Evolutionary conservation across 2,888 invertebrate genomes (phyloP), one percentile per base, ranked within the genome.

Genomic region (Diarsia mendica): DNA sequence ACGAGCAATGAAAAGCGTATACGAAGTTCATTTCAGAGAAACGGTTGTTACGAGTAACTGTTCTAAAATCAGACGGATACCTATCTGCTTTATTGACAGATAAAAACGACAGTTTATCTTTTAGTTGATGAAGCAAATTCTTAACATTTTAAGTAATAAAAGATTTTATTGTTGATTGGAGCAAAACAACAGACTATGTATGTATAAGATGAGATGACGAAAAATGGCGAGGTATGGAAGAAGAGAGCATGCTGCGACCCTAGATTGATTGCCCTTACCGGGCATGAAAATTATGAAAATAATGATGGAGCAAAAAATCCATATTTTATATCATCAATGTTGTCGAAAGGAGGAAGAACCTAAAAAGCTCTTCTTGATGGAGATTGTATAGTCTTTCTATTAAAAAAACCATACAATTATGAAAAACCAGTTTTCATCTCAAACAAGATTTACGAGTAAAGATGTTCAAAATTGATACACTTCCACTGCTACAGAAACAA

Each of bases 41-140:
- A 84, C 55, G 64, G 63, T 79, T 73, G 63, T 83, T 75, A 72
- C 75, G 82, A 88, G 88, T 85, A 86, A 84, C 79, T 77, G 77
- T 77, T 70, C 61, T 69, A 80, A 84, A 88, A 87, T 68, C 75
- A 85, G 83, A 80, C 23, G 9, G 51, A 61, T 69, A n/a, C 8
- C 66, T 80, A 67, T 72, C 58, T 51, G n/a, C 53, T 86, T 89
- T 89, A 89, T 90, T 87, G 88, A 85, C 85, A 85, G 88, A 90
- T 88, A 90, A 90, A 90, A 90, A 83, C 72, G 84, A 83, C 82
- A 80, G 72, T 88, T 87, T 80, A 80, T 72, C 67, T 77, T 88
- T 88, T 80, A 80, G 75, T 65, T 78, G 85, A 87, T 85, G 88
- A 88, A 90, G 92, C 90, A 92, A 94, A 94, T 91, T 85, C 87